A percentile compares a stretch with the other conserved stretches of the same genome.
These are phyloP conservation scores for Pipra filicauda DNA, from an alignment of 2,113 vertebrate genomes.

Conservation along the genomic window DNA sequence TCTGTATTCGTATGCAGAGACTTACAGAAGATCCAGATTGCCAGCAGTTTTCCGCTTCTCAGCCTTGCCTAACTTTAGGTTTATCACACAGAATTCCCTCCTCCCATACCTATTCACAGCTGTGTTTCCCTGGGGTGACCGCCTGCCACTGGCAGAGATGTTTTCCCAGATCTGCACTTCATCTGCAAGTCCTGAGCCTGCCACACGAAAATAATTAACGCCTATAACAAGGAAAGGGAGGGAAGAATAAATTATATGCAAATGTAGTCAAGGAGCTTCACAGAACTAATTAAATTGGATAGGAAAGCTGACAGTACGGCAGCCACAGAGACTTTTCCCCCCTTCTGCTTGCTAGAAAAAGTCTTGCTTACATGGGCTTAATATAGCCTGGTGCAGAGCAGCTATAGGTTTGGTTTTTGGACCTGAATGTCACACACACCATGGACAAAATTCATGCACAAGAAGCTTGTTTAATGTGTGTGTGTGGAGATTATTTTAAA, in stretches of 20 bases:
- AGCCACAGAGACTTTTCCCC: not conserved
- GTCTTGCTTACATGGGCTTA: not conserved
- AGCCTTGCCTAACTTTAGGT: not conserved
- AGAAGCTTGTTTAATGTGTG: not conserved
- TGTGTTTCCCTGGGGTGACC: not conserved
- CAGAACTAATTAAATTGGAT: conserved; percentile 57
- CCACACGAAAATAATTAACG: conserved; percentile 20
- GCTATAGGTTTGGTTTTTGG: not conserved
- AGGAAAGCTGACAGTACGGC: conserved; percentile 24
- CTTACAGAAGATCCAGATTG: not conserved
- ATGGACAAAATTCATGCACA: not conserved
- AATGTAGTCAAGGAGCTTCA: conserved; percentile 48
- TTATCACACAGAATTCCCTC: not conserved
- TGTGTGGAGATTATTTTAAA: not conserved
- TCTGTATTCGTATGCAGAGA: not conserved
- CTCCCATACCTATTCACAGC: accelerated
- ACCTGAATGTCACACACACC: not conserved
- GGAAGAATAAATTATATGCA: conserved; percentile 50
- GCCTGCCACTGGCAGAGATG: not conserved
- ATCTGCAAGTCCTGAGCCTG: not conserved
- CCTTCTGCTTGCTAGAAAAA: not conserved
- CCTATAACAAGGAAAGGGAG: conserved; percentile 37
- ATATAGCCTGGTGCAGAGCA: not conserved
- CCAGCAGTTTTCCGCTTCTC: not conserved
- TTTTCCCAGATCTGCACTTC: not conserved